phyloP scores from a whole-genome alignment of 2,888 invertebrate species.

The Rambutsinella grinnellia region DNA sequence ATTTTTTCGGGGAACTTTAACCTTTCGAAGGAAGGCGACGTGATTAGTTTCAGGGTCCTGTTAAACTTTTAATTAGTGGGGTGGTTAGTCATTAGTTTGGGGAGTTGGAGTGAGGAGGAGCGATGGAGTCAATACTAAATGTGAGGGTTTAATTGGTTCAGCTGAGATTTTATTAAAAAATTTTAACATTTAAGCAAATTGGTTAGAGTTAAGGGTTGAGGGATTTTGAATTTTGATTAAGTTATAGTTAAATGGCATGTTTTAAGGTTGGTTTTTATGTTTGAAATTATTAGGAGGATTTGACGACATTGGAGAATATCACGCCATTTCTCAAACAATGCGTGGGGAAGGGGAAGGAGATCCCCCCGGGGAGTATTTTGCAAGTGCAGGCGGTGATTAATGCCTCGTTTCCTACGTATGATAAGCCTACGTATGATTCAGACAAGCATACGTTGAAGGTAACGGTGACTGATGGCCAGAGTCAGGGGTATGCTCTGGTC shows the following conservation, averaged over 20 bases:
- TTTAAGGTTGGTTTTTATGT: neutral
- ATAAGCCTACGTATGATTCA: conserved; percentile 53
- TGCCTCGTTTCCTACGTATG: conserved; percentile 60
- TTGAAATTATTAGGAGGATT: conserved; percentile 51
- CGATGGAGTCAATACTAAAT: neutral
- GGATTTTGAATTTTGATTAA: neutral
- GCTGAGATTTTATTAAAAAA: too few species aligned
- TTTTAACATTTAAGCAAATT: neutral
- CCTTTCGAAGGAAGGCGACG: too few species aligned
- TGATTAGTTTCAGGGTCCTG: too few species aligned
- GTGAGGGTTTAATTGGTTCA: neutral
- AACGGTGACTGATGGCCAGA: conserved; percentile 61
- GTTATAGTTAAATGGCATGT: neutral
- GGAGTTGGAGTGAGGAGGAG: neutral
- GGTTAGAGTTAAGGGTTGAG: neutral
- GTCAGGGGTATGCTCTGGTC: conserved; percentile 51
- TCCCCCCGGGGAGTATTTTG: conserved; percentile 54
- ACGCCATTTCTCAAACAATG: conserved; percentile 55
- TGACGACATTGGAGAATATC: conserved; percentile 39
- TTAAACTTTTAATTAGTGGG: too few species aligned
- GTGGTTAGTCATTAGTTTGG: too few species aligned
- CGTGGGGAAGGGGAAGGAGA: conserved; percentile 49
- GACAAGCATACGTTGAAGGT: conserved; percentile 60
- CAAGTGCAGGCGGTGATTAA: conserved; percentile 59
- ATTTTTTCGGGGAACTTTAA: too few species aligned